phyloP scores from a whole-genome alignment of 2,888 invertebrate genomes.

The Melipona bicolor region DNA sequence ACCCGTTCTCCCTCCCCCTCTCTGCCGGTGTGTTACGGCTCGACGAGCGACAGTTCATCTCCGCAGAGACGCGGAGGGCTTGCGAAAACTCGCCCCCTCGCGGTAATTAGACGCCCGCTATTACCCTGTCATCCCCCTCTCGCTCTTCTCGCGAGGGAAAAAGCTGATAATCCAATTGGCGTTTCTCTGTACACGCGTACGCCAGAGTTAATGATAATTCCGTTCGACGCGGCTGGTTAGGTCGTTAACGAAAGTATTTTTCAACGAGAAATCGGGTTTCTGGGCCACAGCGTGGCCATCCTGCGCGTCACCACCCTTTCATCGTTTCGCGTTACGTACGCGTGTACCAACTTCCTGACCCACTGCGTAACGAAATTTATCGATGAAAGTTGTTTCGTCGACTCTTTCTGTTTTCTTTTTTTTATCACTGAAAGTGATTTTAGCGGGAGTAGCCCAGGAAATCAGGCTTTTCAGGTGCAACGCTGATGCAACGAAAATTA shows the following conservation, averaged over 20 bases:
- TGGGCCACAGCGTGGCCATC: constrained; percentile 10
- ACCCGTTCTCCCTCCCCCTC: not conserved
- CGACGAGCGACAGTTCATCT: constrained; percentile 12
- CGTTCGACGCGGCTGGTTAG: constrained; percentile 40
- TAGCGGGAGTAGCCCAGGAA: too few relatives aligned
- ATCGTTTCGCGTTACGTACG: not conserved
- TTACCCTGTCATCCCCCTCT: constrained; percentile 8
- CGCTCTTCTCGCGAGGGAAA: constrained; percentile 10
- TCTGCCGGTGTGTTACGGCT: not conserved
- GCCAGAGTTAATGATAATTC: constrained; percentile 46
- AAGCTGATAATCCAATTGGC: constrained; percentile 21
- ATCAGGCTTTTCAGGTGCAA: too few relatives aligned
- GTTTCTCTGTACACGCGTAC: not conserved
- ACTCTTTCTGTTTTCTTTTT: too few relatives aligned
- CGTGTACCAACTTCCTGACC: constrained; percentile 7
- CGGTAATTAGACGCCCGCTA: constrained; percentile 43
- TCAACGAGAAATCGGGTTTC: constrained; percentile 35
- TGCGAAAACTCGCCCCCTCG: constrained; percentile 28
- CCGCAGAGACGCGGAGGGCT: constrained; percentile 12
- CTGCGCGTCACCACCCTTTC: not conserved
- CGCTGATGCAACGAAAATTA: too few relatives aligned
- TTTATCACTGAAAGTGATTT: too few relatives aligned
- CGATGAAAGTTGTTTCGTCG: too few relatives aligned
- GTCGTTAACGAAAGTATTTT: constrained; percentile 40
- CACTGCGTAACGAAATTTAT: not conserved